Evolutionary conservation across 1,140 invertebrate genomes (phyloP).

Genomic region (Ylistrum balloti): DNA sequence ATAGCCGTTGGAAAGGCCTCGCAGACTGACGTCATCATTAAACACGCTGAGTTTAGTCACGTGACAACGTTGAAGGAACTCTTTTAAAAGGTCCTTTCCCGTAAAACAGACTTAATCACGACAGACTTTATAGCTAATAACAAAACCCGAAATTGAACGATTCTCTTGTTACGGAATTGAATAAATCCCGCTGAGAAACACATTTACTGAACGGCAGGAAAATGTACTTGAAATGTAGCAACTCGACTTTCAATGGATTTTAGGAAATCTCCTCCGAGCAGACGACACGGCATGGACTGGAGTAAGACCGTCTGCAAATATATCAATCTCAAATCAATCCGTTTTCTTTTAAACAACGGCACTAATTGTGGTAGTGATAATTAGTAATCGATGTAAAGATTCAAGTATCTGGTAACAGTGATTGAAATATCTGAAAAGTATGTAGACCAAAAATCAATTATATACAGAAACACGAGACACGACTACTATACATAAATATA

Average conservation of each 20-base stretch:
- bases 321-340: background rate
- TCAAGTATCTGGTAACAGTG: background rate
- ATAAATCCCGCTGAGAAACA: slow-evolving; percentile 15
- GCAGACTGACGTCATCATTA: background rate
- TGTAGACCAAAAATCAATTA: background rate
- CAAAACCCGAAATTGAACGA: slow-evolving; percentile 34
- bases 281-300: background rate
- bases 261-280: background rate
- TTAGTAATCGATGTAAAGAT: background rate
- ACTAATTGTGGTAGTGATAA: background rate
- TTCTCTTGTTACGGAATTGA: slow-evolving; percentile 28
- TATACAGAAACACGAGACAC: background rate
- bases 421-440: background rate
- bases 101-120: background rate
- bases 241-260: background rate
- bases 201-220: background rate
- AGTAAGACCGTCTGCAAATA: background rate
- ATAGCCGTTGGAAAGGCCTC: background rate
- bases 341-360: background rate
- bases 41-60: background rate
- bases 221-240: background rate
- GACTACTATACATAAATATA: too few relatives aligned
- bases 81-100: background rate
- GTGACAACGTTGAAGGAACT: background rate
- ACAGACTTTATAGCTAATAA: background rate